Percentiles rank a stretch among this genome's conserved stretches.
These are phyloP conservation scores for Drosophila baimaii DNA, from an alignment of 1,140 invertebrate genomes.

Conservation along the genomic window DNA sequence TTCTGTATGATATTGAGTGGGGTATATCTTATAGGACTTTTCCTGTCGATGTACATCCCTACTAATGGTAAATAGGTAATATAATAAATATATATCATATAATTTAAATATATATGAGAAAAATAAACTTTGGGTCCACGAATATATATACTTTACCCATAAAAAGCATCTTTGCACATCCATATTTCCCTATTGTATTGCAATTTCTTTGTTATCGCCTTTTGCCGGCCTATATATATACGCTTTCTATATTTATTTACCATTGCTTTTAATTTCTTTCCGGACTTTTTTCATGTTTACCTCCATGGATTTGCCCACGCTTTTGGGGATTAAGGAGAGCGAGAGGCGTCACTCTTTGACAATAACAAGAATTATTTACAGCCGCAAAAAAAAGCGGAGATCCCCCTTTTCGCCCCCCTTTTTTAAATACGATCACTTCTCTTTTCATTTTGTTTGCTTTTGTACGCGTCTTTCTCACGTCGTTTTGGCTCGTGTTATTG, in stretches of 20 bases:
- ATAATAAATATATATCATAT: too few species aligned
- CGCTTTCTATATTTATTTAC: slow-evolving; percentile 15
- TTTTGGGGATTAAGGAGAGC: slow-evolving; percentile 5
- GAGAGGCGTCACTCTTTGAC: slow-evolving; percentile 34
- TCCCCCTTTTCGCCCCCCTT: neutral
- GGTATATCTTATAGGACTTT: too few species aligned
- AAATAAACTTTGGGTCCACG: too few species aligned
- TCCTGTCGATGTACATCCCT: too few species aligned
- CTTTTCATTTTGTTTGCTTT: slow-evolving; percentile 27
- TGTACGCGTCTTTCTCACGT: slow-evolving; percentile 44
- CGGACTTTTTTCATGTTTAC: neutral
- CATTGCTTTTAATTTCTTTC: slow-evolving; percentile 5
- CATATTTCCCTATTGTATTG: neutral
- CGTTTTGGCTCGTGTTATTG: slow-evolving; percentile 15
- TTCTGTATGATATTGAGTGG: too few species aligned
- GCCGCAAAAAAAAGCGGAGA: neutral
- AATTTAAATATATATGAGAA: too few species aligned
- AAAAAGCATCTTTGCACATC: neutral
- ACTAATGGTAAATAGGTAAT: too few species aligned
- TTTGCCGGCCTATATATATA: neutral
- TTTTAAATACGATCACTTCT: slow-evolving; percentile 17
- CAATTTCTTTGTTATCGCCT: neutral
- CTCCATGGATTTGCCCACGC: slow-evolving; percentile 12
- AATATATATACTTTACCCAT: too few species aligned
- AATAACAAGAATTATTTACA: slow-evolving; percentile 18